A percentile compares a stretch with the other conserved stretches of the same genome.
These are phyloP conservation scores for Aspidapion aeneum DNA, from an alignment of 2,888 invertebrate genomes.

Conservation along the genomic window DNA sequence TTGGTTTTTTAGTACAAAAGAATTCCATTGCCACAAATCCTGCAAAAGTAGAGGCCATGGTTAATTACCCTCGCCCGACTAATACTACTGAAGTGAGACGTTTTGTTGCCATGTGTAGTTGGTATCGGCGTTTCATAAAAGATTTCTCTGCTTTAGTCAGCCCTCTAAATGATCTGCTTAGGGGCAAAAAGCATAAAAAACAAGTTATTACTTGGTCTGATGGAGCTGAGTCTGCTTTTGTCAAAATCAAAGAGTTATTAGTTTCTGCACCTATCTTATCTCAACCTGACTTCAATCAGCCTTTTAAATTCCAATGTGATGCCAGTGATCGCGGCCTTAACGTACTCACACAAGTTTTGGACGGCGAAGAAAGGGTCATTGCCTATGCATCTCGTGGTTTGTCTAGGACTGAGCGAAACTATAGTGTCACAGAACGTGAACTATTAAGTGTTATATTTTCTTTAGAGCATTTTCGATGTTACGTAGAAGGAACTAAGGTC, in stretches of 20 bases:
- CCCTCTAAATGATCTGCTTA: conserved; percentile 28
- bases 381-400: conserved; percentile 25
- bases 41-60: conserved; percentile 10
- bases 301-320: conserved; percentile 30
- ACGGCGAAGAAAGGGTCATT: conserved; percentile 12
- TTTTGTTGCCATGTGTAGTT: conserved; percentile 30
- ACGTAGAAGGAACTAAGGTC: conserved; percentile 28
- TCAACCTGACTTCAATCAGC: conserved; percentile 27
- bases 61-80: conserved; percentile 26
- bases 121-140: conserved; percentile 23
- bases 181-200: conserved; percentile 24
- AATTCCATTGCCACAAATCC: conserved; percentile 24
- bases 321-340: conserved; percentile 25
- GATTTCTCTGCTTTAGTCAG: conserved; percentile 27
- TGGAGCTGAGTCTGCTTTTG: too few species aligned
- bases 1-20: conserved; percentile 37
- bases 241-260: conserved; percentile 26
- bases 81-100: conserved; percentile 29
- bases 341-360: conserved; percentile 12
- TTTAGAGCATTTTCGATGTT: conserved; percentile 26
- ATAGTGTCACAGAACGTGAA: conserved; percentile 29
- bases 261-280: conserved; percentile 28
- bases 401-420: conserved; percentile 22
- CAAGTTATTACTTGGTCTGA: too few species aligned
- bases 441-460: conserved; percentile 28